phyloP scores from a whole-genome alignment of 2,797 vertebrate genomes.

The Manis pentadactyla region DNA sequence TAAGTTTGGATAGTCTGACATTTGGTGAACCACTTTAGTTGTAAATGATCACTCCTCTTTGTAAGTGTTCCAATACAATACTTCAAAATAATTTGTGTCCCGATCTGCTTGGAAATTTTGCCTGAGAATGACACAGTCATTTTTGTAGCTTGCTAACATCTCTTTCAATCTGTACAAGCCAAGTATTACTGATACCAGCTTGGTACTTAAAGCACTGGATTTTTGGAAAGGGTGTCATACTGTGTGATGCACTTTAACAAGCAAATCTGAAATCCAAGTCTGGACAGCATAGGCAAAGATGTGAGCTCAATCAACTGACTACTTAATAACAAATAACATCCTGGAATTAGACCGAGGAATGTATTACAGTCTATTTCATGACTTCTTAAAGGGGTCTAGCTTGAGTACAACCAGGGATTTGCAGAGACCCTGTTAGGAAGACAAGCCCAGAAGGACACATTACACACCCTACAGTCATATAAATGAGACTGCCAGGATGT shows the following conservation, averaged over 20 bases:
- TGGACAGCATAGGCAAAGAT: not conserved
- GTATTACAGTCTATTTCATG: not conserved
- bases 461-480: too few relatives aligned
- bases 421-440: not conserved
- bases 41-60: not conserved
- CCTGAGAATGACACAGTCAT: not conserved
- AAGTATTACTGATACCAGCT: not conserved
- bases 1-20: not conserved
- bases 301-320: not conserved
- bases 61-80: not conserved
- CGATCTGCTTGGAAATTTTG: not conserved
- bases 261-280: not conserved
- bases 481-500: not conserved
- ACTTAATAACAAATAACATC: not conserved
- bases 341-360: not conserved
- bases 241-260: not conserved
- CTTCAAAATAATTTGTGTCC: not conserved
- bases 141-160: not conserved
- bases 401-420: not conserved
- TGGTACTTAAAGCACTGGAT: not conserved
- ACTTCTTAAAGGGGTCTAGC: not conserved
- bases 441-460: not conserved
- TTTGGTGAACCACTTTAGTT: not conserved
- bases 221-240: not conserved
- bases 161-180: not conserved